Base-by-base conservation (phyloP, 2,113 vertebrate species). In the Edolisoma coerulescens region DNA sequence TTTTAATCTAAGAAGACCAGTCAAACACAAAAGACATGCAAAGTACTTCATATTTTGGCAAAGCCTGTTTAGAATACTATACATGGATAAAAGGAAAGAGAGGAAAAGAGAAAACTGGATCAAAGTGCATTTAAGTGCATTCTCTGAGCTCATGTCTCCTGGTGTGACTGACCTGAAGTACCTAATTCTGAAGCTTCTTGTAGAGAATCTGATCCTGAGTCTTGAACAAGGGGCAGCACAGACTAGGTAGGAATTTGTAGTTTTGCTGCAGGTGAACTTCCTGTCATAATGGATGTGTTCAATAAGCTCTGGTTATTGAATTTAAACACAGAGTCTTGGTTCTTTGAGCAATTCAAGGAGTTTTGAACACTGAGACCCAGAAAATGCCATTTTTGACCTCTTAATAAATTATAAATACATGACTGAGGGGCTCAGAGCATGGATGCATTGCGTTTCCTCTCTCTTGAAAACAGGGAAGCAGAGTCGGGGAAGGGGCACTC, bases 1-100 rank as follows among this genome's bases (percentile, higher is more conserved):
- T 96, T 97, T 96, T 95, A 96, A 95, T 90, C 49, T 86, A 47
- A 77, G 68, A 92, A 60, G 59, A 60, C 87, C 65, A 96, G 65
- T 90, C 60, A 81, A 94, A 92, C 56, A 84, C 52, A 77, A 77
- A 96, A 92, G 85, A 83, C 76, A 64, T 44, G 50, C 52, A 45
- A 65, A 79, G 57, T 73, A 37, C 44, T 75, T 75, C 26, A 16
- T 86, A 74, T 70, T 90, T 95, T 85, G 71, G 68, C 85, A 90
- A 77, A 90, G 39, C 76, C 76, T 88, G 4, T 78, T 93, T 84
- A 67, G 41, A 91, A 82, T 68, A 56, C 12, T 44, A 14, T 74
- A 42, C 23, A 15, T 65, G 39, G 15, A 23, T 69, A 49, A 39
- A 44, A 45, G 11, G 13, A 59, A 32, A 30, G 37, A 69, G 17